Conservation (phyloP, 2,113 vertebrate species). For the Montifringilla adamsi region DNA sequence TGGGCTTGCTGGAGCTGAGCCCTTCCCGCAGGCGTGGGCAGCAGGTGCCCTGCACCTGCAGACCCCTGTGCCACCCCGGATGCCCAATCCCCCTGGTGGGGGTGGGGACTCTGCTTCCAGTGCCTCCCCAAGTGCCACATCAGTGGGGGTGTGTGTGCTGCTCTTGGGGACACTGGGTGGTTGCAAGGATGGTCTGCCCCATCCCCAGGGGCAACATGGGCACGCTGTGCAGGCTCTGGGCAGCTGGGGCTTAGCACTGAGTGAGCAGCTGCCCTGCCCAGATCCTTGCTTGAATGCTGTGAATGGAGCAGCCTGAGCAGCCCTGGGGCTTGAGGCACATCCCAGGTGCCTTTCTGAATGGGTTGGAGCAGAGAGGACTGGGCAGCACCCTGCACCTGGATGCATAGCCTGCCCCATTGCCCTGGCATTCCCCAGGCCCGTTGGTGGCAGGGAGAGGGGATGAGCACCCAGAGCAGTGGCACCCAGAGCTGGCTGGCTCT, state of each 20-base stretch:
- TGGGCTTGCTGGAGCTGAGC: background rate
- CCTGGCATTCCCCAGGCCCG: background rate
- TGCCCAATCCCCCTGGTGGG: accelerated
- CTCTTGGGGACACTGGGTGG: accelerated
- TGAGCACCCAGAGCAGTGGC: background rate
- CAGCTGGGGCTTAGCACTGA: background rate
- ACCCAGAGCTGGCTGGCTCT: background rate
- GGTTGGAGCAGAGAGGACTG: background rate
- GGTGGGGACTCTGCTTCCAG: background rate
- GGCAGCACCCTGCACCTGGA: background rate
- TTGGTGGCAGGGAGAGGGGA: background rate
- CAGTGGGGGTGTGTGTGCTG: accelerated
- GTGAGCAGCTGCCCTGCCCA: background rate
- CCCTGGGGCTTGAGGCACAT: accelerated
- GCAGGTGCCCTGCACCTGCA: background rate
- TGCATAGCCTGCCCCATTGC: background rate
- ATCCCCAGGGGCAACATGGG: background rate
- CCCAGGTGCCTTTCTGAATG: background rate
- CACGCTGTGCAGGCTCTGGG: background rate
- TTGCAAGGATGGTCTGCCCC: background rate
- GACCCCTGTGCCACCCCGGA: background rate
- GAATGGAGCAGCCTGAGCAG: background rate
- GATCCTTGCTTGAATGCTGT: background rate
- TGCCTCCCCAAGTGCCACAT: background rate
- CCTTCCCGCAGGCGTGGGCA: background rate